Conservation (phyloP, 2,888 invertebrate genomes). For the Agrotis clavis region DNA sequence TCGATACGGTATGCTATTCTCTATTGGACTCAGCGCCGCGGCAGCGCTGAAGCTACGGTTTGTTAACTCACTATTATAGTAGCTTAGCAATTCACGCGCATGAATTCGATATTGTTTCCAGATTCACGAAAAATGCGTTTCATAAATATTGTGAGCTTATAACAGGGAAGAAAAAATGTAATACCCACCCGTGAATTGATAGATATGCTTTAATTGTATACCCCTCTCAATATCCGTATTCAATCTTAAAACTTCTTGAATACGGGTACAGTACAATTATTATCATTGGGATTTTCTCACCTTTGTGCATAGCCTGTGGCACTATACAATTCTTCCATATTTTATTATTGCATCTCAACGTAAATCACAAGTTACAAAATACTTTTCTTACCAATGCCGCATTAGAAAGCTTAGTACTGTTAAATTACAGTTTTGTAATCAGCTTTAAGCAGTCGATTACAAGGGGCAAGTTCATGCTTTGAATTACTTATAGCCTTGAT, state of each 20-base stretch:
- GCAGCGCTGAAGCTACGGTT: too few relatives aligned
- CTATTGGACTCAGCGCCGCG: too few relatives aligned
- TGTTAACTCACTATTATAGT: not conserved
- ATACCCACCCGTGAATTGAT: constrained; percentile 13
- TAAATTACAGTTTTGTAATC: constrained; percentile 59
- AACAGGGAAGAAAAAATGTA: not conserved
- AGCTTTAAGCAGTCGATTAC: constrained; percentile 52
- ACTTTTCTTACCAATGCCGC: constrained; percentile 41
- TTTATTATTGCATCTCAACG: constrained; percentile 36
- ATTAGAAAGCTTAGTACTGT: constrained; percentile 54
- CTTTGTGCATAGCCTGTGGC: constrained; percentile 6
- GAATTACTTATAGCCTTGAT: constrained; percentile 52
- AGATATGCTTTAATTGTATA: constrained; percentile 25
- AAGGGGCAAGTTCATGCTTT: constrained; percentile 60
- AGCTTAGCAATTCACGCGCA: not conserved
- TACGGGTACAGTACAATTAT: constrained; percentile 8
- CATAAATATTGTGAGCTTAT: not conserved
- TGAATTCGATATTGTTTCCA: not conserved
- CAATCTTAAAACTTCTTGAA: constrained; percentile 4
- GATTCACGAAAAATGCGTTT: not conserved
- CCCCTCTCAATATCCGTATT: not conserved
- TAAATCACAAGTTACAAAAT: constrained; percentile 62
- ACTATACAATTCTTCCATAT: not conserved
- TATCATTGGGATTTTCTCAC: constrained; percentile 9
- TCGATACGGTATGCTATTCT: too few relatives aligned